Evolutionary conservation across 2,113 vertebrate species (phyloP), one percentile per base, ranked within the genome.

Genomic region (Spheniscus mendiculus): DNA sequence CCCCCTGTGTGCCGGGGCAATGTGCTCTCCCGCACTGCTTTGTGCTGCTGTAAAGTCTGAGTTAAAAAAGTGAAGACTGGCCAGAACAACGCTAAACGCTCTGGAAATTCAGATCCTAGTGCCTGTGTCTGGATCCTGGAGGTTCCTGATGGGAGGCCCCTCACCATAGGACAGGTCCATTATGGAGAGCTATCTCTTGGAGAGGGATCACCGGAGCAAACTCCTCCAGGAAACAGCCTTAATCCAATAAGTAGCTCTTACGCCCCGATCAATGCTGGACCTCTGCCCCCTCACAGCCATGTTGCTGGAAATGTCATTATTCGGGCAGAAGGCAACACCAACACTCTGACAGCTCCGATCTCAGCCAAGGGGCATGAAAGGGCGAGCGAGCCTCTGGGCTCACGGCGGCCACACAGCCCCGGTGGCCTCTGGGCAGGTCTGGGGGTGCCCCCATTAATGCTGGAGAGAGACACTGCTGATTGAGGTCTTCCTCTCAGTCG

Each of bases 21-120:
- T 0, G 0, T 26, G 71, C 25, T 74, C 56, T 55, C 47, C 50
- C 0, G 0, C 5, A 2, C 42, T 42, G n/a, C 59, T 55, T 58
- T 25, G 15, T 12, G 38, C 63, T 93, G 49, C 55, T 66, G 58
- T 16, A 5, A 42, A 50, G 5, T 3, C 49, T 21, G 53, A 74
- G 52, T 19, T 65, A 0, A 26, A 49, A 26, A 38, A 55, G 55
- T 27, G 40, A 53, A 58, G 32, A 14, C 32, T 53, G 23, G 32
- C 50, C 38, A 78, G 70, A 72, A 11, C 4, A 26, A 49, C 1
- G 2, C n/a, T 47, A 38, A 80, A 47, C 2, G 3, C 27, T 58
- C 81, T 72, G 73, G 69, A 83, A 72, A 82, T 79, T 44, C 34
- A 56, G 65, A 18, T 77, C 34, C 27, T 67, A 61, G 26, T 44